Percentiles rank a stretch among this genome's conserved stretches.
Conservation (phyloP, 2,113 vertebrate species). For the Menidia beryllina region DNA sequence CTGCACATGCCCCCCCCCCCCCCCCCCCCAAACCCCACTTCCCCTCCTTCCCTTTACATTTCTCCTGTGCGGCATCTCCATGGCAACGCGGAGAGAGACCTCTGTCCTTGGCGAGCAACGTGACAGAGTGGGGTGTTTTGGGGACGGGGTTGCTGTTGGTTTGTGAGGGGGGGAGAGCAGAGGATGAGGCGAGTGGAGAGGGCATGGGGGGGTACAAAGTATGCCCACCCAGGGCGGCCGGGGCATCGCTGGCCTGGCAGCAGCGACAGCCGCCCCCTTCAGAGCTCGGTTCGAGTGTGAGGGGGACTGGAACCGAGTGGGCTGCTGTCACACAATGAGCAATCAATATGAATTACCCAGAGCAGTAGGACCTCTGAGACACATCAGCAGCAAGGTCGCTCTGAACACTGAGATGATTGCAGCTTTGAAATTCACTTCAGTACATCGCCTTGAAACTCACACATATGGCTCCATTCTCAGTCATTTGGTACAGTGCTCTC, state of each 20-base stretch:
- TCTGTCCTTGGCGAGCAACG: conserved; percentile 81
- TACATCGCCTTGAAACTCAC: conserved; percentile 64
- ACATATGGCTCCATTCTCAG: conserved; percentile 57
- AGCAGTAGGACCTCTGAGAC: conserved; percentile 79
- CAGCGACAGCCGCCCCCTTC: conserved; percentile 35
- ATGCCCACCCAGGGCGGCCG: conserved; percentile 73
- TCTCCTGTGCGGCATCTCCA: conserved; percentile 83
- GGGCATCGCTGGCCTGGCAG: conserved; percentile 65
- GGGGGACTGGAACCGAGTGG: conserved; percentile 69
- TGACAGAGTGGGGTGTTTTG: conserved; percentile 74
- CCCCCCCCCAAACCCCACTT: conserved; percentile 29
- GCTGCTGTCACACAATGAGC: conserved; percentile 80
- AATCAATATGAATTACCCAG: conserved; percentile 82
- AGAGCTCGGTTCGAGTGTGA: conserved; percentile 54
- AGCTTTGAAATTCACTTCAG: conserved; percentile 76
- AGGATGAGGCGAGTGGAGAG: conserved; percentile 59
- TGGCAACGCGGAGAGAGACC: conserved; percentile 84
- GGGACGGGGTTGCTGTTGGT: conserved; percentile 31
- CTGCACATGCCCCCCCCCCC: conserved; percentile 74
- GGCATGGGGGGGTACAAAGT: conserved; percentile 50
- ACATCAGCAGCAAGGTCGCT: conserved; percentile 79
- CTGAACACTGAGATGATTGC: conserved; percentile 71
- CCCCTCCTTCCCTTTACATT: conserved; percentile 72
- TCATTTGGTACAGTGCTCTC: conserved; percentile 48
- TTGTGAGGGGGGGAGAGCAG: conserved; percentile 17